phyloP scores from a whole-genome alignment of 2,113 vertebrate genomes.

The Alces alces region DNA sequence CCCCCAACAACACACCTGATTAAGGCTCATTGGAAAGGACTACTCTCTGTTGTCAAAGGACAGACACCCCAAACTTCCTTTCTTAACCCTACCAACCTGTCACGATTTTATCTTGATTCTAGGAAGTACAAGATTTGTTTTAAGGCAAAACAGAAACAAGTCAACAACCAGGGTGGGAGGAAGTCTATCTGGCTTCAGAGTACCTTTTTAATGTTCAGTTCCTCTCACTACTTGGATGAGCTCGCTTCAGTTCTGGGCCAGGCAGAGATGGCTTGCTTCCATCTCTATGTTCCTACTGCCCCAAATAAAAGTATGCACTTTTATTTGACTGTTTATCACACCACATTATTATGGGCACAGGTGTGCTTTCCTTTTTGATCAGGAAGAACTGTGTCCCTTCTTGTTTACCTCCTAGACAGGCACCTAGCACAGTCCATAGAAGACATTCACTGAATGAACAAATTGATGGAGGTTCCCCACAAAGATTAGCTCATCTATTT shows the following conservation, averaged over 20 bases:
- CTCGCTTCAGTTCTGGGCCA: background rate
- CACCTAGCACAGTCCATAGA: background rate
- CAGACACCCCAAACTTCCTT: background rate
- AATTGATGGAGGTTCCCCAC: background rate
- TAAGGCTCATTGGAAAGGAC: background rate
- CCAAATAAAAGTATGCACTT: background rate
- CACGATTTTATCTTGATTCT: constrained; percentile 14
- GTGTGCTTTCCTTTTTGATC: background rate
- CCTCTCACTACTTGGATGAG: background rate
- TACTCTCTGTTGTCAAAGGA: background rate
- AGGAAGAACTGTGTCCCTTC: background rate
- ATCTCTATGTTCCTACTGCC: background rate
- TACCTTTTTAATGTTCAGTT: background rate
- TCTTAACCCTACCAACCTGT: background rate
- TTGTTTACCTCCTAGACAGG: background rate
- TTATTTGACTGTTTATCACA: background rate
- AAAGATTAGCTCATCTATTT: background rate
- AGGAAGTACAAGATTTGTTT: constrained; percentile 19
- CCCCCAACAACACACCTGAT: background rate
- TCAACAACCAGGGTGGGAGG: background rate
- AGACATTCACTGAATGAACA: background rate
- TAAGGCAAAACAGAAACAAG: background rate
- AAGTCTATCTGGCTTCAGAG: background rate
- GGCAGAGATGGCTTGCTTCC: background rate
- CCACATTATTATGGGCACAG: background rate